A percentile compares a stretch with the other conserved stretches of the same genome.
These are phyloP conservation scores for Smittia aterrima DNA, from an alignment of 2,888 invertebrate species.

Conservation along the genomic window DNA sequence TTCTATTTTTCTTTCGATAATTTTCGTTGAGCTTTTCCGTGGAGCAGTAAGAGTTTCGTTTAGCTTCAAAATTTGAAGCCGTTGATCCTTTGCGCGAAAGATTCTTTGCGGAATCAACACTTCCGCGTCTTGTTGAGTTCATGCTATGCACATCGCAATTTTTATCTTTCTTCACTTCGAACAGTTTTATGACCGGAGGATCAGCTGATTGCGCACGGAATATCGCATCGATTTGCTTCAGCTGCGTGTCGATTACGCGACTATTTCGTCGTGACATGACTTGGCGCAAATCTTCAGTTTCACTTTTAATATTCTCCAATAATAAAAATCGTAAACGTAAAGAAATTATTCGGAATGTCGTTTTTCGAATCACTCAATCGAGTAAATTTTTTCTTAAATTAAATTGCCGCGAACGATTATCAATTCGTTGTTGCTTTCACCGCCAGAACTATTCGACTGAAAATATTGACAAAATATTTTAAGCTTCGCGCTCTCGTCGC, in stretches of 20 bases:
- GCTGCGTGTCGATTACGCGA: slow-evolving; percentile 38
- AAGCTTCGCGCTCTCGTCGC: neutral
- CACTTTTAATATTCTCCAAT: slow-evolving; percentile 4
- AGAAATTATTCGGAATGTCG: neutral
- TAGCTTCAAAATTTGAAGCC: slow-evolving; percentile 1
- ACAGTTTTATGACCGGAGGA: slow-evolving; percentile 42
- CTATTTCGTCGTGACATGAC: slow-evolving; percentile 36
- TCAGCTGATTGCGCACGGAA: slow-evolving; percentile 28
- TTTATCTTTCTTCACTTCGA: slow-evolving; percentile 55
- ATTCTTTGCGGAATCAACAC: slow-evolving; percentile 47
- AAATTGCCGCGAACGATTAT: slow-evolving; percentile 1
- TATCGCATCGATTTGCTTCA: slow-evolving; percentile 38
- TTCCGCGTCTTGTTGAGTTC: neutral
- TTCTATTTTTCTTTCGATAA: slow-evolving; percentile 20
- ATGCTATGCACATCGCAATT: slow-evolving; percentile 61
- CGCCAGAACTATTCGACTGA: slow-evolving; percentile 27
- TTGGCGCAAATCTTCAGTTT: neutral
- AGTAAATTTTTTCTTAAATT: neutral
- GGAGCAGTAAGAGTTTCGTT: slow-evolving; percentile 21
- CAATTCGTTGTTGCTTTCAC: slow-evolving; percentile 30
- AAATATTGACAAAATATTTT: neutral
- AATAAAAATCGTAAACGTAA: neutral
- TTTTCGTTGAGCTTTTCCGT: slow-evolving; percentile 17
- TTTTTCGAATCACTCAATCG: neutral
- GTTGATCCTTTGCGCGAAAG: slow-evolving; percentile 48